Conservation (phyloP, 2,888 invertebrate species). For the Eupeodes luniger region DNA sequence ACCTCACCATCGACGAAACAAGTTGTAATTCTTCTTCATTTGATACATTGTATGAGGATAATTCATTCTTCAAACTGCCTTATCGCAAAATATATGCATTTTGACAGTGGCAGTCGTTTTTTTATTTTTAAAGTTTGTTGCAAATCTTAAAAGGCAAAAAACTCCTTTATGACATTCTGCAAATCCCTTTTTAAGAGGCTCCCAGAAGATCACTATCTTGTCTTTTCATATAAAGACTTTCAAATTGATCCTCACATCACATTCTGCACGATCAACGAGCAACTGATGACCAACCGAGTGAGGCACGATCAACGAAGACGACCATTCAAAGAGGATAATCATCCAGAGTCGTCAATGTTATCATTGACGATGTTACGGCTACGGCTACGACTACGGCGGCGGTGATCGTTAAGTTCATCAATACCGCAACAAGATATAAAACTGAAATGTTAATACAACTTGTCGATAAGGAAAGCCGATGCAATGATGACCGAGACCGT, state of each 20-base stretch:
- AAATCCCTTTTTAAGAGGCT: constrained; percentile 43
- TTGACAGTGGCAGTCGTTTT: constrained; percentile 56
- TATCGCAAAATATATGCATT: constrained; percentile 26
- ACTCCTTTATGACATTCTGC: constrained; percentile 19
- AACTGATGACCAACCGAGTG: neutral
- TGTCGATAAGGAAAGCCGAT: constrained; percentile 31
- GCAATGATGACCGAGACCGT: constrained; percentile 4
- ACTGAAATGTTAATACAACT: constrained; percentile 46
- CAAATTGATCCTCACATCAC: constrained; percentile 38
- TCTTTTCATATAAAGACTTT: constrained; percentile 30
- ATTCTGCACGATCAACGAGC: too few species aligned
- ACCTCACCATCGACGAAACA: neutral
- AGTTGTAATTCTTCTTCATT: neutral
- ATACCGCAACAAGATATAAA: constrained; percentile 45
- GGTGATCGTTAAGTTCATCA: constrained; percentile 54
- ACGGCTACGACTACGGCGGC: neutral
- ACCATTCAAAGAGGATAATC: constrained; percentile 24
- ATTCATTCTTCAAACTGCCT: constrained; percentile 31
- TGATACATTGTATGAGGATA: constrained; percentile 27
- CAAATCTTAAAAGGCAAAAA: constrained; percentile 13
- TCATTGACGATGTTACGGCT: neutral
- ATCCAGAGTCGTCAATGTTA: constrained; percentile 3
- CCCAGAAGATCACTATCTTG: constrained; percentile 53
- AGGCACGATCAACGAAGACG: constrained; percentile 8
- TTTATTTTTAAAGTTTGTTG: neutral